Evolutionary conservation across 2,888 invertebrate species (phyloP), one percentile per base, ranked within the genome.

Genomic region (Bugula neritina): DNA sequence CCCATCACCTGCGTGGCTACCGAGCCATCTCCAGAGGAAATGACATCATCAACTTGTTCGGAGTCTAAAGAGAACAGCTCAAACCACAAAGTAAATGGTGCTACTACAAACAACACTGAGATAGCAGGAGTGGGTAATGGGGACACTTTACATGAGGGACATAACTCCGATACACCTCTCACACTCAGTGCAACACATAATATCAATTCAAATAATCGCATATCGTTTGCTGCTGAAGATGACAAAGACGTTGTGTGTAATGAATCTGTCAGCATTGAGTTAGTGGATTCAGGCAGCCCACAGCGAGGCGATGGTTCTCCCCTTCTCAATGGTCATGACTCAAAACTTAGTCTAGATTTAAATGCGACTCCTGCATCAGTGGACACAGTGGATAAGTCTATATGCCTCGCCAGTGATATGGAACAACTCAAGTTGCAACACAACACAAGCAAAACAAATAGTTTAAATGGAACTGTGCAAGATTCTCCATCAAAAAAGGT

Each of bases 1-100:
- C 79, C 79, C 72, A 76, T 82, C n/a, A 80, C 80, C 73, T 80
- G 80, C 76, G 79, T 80, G 1, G 79, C 80, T 23, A 80, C 80
- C 74, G 82, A 81, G 21, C 81, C 81, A 75, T 79, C 80, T 69
- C 43, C 43, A 17, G 43, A 43, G 5, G 43, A 10, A 17, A 43
- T 43, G 43, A 10, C 43, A 43, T 17, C 5, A 10, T 43, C 43
- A 43, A 5, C 43, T 43, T 10, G 43, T 10, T 10, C 43, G 10
- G 43, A 43, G 17, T 43, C 10, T 43, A 43, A 10, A 10, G 43
- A 43, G 31, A 31, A 2, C 31, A 25, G 63, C 71, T 63, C 69
- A 71, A 73, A 57, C 71, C 72, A 71, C 21, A 54, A 71, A 13
- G 23, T 70, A 10, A 74, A 72, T 43, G 69, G 72, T 17, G 70